Base-by-base conservation (phyloP, 2,797 vertebrate species). In the Muscicapa comitata region DNA sequence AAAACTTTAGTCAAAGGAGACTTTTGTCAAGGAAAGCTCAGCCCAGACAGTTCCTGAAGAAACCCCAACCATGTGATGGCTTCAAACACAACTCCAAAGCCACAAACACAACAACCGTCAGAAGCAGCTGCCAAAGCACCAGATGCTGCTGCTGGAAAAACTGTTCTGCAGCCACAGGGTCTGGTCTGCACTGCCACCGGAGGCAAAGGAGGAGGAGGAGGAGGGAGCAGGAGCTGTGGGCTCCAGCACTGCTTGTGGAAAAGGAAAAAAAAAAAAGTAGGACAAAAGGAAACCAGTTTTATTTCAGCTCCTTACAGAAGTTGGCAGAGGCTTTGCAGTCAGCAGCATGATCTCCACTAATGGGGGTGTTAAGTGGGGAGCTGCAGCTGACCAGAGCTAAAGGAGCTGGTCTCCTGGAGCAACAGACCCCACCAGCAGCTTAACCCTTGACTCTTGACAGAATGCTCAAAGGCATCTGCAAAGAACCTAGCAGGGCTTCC, bases 131-230 rank as follows among this genome's bases (percentile, higher is more conserved):
- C 95, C 96, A 97, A 95, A 84, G 45, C 40, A 16, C 95, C 96
- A 97, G 96, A 95, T 94, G 97, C 93, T 92, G 91, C 85, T 94
- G 86, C 95, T 96, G 95, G 95, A 95, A 96, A 95, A 96, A 82
- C 84, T 29, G 14, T n/a, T 80, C 74, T 82, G 95, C 55, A 78
- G 94, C 88, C 94, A 79, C 1, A 3, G 62, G 73, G 16, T 66
- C 73, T 55, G 82, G 13, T 47, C 87, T 85, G 90, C 18, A 38
- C 73, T 91, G 87, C 95, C 88, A 80, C 77, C 2, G 3, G 68
- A 81, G 90, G 89, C 82, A 67, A 19, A 67, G 76, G 37, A 82
- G 40, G 26, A 53, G 53, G 1, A 29, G 76, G 55, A 83, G 87
- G 87, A 83, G 87, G 77, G 38, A 90, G 47, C 71, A 55, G 75